Conservation (phyloP, 2,797 vertebrate species). For the Bufotes viridis region DNA sequence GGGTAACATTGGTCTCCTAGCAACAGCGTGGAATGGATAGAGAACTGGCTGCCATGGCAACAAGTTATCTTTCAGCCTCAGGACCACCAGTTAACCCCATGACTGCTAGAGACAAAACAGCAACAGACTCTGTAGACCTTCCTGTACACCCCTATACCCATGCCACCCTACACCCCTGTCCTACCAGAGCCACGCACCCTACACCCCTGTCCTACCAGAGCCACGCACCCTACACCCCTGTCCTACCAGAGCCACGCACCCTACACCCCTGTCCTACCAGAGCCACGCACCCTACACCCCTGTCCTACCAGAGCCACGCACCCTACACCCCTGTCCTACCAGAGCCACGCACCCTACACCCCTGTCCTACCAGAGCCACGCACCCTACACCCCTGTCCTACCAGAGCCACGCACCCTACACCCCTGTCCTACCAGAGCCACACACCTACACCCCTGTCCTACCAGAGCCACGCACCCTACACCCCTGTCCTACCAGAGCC, state of each 20-base stretch:
- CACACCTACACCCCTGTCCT: no score
- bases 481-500: not conserved
- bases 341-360: not conserved
- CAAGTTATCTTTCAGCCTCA: not conserved
- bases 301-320: not conserved
- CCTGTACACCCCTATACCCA: no score
- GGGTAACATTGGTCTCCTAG: slow-evolving; percentile 40
- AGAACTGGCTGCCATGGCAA: slow-evolving; percentile 50
- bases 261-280: not conserved
- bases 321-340: not conserved
- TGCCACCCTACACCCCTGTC: not conserved
- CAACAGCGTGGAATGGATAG: slow-evolving; percentile 44
- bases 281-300: not conserved
- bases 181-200: not conserved
- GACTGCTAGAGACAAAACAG: not conserved
- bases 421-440: not conserved
- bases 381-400: not conserved
- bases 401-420: not conserved
- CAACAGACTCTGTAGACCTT: no score
- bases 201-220: no score
- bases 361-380: not conserved
- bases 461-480: no score
- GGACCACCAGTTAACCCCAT: slow-evolving; percentile 25
- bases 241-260: not conserved
- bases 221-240: no score